These are phyloP conservation scores for Eptesicus fuscus DNA, from an alignment of 2,113 vertebrate genomes.

Conservation along the genomic window DNA sequence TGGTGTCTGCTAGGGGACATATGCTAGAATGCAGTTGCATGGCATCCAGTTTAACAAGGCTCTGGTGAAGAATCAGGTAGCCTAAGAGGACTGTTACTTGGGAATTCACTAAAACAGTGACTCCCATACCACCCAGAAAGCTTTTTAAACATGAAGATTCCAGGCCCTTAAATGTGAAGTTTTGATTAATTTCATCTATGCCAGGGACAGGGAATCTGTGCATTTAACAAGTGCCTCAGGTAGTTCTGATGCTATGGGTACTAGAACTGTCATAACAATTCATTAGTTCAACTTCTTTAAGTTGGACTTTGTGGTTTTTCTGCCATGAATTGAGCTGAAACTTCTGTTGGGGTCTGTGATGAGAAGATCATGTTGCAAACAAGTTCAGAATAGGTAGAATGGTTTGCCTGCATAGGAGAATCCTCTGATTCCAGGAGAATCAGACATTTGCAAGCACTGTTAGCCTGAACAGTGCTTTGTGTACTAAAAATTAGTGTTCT, in stretches of 20 bases:
- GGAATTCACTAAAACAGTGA: not conserved
- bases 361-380: not conserved
- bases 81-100: not conserved
- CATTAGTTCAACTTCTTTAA: not conserved
- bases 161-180: not conserved
- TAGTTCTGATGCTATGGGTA: not conserved
- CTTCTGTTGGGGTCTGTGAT: not conserved
- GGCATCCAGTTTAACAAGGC: slow-evolving; percentile 24
- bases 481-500: not conserved
- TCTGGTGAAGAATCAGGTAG: slow-evolving; percentile 3
- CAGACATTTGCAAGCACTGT: not conserved
- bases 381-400: not conserved
- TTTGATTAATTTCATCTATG: not conserved
- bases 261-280: not conserved
- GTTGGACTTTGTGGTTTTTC: not conserved
- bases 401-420: not conserved
- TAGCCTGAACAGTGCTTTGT: not conserved
- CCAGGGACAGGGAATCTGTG: not conserved
- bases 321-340: not conserved
- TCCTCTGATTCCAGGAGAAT: slow-evolving; percentile 4
- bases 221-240: not conserved
- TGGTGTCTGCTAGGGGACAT: slow-evolving; percentile 47
- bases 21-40: not conserved
- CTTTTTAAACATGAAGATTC: not conserved
- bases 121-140: not conserved